phyloP scores from a whole-genome alignment of 2,113 vertebrate species.

The Rhinolophus sinicus region DNA sequence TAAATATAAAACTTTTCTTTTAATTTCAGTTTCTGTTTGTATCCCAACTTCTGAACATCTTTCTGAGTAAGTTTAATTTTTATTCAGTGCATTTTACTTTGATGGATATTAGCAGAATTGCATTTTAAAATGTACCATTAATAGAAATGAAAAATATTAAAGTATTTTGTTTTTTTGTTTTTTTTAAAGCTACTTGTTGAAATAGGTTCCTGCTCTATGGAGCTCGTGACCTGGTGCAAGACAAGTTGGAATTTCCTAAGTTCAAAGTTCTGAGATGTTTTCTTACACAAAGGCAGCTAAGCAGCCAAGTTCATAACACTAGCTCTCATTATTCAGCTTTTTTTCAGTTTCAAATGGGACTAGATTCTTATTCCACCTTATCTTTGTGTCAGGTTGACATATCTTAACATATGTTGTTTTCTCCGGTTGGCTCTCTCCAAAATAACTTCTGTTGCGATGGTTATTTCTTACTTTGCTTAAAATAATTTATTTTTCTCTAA shows the following conservation, averaged over 20 bases:
- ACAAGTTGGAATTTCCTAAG: constrained; percentile 77
- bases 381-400: constrained; percentile 72
- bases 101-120: constrained; percentile 66
- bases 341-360: constrained; percentile 62
- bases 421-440: constrained; percentile 55
- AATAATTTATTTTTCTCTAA: constrained; percentile 72
- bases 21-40: constrained; percentile 87
- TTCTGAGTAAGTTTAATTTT: constrained; percentile 89
- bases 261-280: constrained; percentile 79
- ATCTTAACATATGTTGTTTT: constrained; percentile 39
- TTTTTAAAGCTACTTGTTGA: constrained; percentile 80
- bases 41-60: constrained; percentile 83
- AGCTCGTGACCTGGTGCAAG: constrained; percentile 75
- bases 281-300: constrained; percentile 68
- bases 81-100: constrained; percentile 72
- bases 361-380: constrained; percentile 65
- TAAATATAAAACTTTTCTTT: constrained; percentile 81
- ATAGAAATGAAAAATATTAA: constrained; percentile 75
- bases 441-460: constrained; percentile 65
- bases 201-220: constrained; percentile 77
- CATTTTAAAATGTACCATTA: constrained; percentile 69
- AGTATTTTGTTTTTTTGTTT: constrained; percentile 56
- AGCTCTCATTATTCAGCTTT: constrained; percentile 62
- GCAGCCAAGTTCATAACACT: constrained; percentile 60
- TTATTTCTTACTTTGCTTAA: constrained; percentile 72